A percentile compares a stretch with the other conserved stretches of the same genome.
Evolutionary conservation across 2,113 vertebrate species (phyloP).

Genomic region (Elachura formosa): DNA sequence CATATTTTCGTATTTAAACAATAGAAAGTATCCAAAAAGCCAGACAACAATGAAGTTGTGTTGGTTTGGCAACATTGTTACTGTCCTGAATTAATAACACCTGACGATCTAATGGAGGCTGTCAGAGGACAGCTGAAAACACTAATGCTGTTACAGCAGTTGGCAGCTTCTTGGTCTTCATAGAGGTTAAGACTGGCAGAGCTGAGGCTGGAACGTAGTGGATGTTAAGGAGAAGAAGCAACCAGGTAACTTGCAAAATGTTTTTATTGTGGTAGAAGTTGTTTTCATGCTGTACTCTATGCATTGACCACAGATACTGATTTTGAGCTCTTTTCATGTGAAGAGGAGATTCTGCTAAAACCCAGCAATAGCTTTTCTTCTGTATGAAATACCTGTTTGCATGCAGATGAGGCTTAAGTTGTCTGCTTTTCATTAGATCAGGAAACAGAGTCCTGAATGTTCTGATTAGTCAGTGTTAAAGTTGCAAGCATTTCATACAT

Average conservation of each 20-base stretch:
- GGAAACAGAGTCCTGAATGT: neutral
- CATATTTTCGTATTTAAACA: no score
- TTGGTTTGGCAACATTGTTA: neutral
- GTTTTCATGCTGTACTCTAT: neutral
- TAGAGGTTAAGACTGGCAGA: neutral
- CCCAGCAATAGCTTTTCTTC: neutral
- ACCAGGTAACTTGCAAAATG: neutral
- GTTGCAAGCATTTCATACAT: neutral
- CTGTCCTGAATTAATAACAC: neutral
- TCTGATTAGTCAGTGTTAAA: neutral
- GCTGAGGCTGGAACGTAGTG: neutral
- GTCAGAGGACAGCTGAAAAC: neutral
- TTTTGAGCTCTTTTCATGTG: neutral
- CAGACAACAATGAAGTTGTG: neutral
- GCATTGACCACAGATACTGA: neutral
- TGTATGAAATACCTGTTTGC: neutral
- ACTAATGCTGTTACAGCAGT: neutral
- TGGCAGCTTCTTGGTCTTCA: neutral
- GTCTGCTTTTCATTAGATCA: neutral
- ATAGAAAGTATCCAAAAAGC: neutral
- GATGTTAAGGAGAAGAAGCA: neutral
- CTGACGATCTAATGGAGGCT: neutral
- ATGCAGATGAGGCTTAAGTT: neutral
- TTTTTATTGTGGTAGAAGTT: neutral
- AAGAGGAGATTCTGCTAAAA: neutral